phyloP scores from a whole-genome alignment of 2,888 invertebrate species.

The Pecten maximus region DNA sequence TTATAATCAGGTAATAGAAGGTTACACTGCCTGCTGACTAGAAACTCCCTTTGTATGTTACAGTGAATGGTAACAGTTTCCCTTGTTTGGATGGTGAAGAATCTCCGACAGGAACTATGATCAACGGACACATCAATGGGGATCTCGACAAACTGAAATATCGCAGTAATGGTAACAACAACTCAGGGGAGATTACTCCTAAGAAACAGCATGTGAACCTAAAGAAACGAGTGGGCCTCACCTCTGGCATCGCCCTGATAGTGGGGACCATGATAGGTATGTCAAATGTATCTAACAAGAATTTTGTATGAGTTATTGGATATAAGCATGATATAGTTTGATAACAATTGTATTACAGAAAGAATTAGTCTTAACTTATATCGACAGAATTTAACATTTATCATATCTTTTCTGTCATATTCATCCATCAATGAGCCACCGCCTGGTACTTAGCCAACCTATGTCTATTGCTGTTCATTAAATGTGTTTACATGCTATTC shows the following conservation, averaged over 20 bases:
- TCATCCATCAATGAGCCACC: no score
- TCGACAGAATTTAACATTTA: no score
- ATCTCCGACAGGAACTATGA: background rate
- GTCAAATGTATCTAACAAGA: no score
- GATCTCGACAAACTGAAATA: constrained; percentile 14
- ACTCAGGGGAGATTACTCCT: constrained; percentile 38
- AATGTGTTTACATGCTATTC: no score
- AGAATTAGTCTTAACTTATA: no score
- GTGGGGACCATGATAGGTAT: constrained; percentile 94
- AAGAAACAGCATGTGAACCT: constrained; percentile 60
- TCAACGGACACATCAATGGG: constrained; percentile 35
- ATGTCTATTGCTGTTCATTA: no score
- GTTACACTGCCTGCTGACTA: background rate
- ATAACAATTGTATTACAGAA: no score
- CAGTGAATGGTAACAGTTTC: constrained; percentile 14
- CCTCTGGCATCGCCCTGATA: constrained; percentile 92
- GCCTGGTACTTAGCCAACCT: no score
- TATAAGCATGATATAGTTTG: no score
- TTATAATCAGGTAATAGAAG: background rate
- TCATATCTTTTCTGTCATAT: no score
- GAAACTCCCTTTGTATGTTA: no score
- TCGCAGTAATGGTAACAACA: constrained; percentile 52
- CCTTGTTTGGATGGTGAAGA: constrained; percentile 27
- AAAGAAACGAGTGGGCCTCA: constrained; percentile 88
- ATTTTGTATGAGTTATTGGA: no score